phyloP scores from a whole-genome alignment of 2,888 invertebrate genomes.

The Eupeodes luniger region DNA sequence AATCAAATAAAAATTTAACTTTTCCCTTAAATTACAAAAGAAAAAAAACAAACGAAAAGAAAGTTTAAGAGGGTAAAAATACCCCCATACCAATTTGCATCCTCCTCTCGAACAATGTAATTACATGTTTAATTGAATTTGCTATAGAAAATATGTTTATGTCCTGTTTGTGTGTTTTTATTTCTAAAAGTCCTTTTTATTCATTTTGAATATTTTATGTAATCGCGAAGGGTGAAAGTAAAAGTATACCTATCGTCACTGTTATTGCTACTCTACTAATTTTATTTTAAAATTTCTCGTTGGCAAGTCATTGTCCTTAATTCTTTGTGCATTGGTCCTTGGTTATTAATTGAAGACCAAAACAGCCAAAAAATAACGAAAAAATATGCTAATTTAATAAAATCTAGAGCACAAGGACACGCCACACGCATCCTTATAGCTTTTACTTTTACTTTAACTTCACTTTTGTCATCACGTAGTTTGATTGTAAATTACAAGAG shows the following conservation, averaged over 20 bases:
- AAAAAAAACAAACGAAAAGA: neutral
- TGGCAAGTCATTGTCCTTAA: slow-evolving; percentile 48
- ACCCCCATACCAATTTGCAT: slow-evolving; percentile 1
- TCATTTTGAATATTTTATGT: slow-evolving; percentile 69
- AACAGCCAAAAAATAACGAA: slow-evolving; percentile 1
- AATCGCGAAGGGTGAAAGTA: slow-evolving; percentile 60
- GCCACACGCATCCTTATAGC: slow-evolving; percentile 59
- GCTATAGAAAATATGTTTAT: slow-evolving; percentile 78
- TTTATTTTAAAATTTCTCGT: slow-evolving; percentile 34
- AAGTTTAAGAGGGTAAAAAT: slow-evolving; percentile 53
- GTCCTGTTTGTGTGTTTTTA: slow-evolving; percentile 58
- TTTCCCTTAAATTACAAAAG: slow-evolving; percentile 28
- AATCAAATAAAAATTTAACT: slow-evolving; percentile 74
- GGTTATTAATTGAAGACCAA: slow-evolving; percentile 64
- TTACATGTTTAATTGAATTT: slow-evolving; percentile 83
- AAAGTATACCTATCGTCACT: too few relatives aligned
- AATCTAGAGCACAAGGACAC: slow-evolving; percentile 59
- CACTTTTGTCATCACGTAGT: slow-evolving; percentile 61
- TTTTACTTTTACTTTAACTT: slow-evolving; percentile 29
- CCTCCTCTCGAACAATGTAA: slow-evolving; percentile 78
- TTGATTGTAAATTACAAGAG: slow-evolving; percentile 59
- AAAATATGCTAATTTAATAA: slow-evolving; percentile 74
- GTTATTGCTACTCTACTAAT: slow-evolving; percentile 39
- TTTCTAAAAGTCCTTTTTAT: slow-evolving; percentile 34
- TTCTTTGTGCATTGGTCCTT: slow-evolving; percentile 36